Percentiles rank a stretch among this genome's conserved stretches.
These are phyloP conservation scores for Temnothorax unifasciatus DNA, from an alignment of 2,888 invertebrate genomes.

Conservation along the genomic window DNA sequence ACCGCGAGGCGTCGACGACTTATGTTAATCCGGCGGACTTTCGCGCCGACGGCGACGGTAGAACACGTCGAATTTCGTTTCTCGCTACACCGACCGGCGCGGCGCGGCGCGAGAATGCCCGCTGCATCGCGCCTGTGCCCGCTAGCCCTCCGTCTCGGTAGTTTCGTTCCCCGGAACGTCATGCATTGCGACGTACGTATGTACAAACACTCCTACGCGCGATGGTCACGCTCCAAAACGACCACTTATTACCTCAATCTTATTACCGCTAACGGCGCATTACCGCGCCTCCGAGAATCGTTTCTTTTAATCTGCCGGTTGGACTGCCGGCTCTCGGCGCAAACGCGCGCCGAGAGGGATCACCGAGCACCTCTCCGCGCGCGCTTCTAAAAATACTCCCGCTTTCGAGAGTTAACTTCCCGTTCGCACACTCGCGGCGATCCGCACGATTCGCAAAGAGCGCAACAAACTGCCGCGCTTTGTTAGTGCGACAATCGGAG, in stretches of 20 bases:
- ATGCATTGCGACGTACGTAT: constrained; percentile 47
- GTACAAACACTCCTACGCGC: constrained; percentile 57
- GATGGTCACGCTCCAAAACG: constrained; percentile 85
- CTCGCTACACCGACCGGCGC: not conserved
- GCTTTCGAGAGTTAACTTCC: constrained; percentile 27
- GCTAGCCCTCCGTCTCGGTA: too few relatives aligned
- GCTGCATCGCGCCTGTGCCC: not conserved
- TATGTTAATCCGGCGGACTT: constrained; percentile 63
- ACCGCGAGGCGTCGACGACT: constrained; percentile 18
- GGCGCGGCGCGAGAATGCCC: too few relatives aligned
- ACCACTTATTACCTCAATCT: constrained; percentile 84
- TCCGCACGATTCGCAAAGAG: constrained; percentile 1
- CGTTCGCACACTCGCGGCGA: constrained; percentile 22
- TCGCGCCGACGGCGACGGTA: constrained; percentile 46
- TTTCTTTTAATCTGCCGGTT: constrained; percentile 67
- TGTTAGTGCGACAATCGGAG: constrained; percentile 38
- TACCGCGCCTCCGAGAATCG: constrained; percentile 71
- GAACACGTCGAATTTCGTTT: constrained; percentile 39
- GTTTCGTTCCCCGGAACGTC: constrained; percentile 27
- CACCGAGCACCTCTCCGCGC: not conserved
- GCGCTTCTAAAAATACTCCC: constrained; percentile 16
- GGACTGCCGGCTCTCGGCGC: constrained; percentile 54
- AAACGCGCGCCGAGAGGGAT: constrained; percentile 33
- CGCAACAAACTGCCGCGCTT: constrained; percentile 15
- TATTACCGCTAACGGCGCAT: constrained; percentile 83